Evolutionary conservation across 2,797 vertebrate species (phyloP).

Genomic region (Onychomys arenicola): DNA sequence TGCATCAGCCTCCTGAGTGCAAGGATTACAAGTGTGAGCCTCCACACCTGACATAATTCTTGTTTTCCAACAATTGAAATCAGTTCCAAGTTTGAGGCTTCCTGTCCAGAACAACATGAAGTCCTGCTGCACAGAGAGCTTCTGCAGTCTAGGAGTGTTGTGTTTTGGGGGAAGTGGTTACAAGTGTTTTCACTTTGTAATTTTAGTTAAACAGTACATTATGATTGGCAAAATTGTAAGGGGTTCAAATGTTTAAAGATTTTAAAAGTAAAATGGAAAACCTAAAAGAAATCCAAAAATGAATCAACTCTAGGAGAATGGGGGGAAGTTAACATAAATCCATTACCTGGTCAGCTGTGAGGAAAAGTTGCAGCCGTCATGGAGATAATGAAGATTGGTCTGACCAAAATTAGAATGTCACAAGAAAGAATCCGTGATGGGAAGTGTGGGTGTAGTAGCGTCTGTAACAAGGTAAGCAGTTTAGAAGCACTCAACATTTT

Average conservation of each 20-base stretch:
- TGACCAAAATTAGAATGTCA: neutral
- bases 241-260: neutral
- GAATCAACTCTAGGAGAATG: neutral
- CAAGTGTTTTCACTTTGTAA: neutral
- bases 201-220: neutral
- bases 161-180: neutral
- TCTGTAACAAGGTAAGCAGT: neutral
- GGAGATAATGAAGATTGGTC: neutral
- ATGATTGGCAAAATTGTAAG: slow-evolving; percentile 14
- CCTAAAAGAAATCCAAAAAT: neutral
- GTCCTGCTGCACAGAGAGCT: neutral
- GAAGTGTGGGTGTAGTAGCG: neutral
- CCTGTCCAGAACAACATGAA: neutral
- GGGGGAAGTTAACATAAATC: neutral
- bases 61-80: neutral
- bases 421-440: neutral
- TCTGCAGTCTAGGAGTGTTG: neutral
- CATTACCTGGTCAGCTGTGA: neutral
- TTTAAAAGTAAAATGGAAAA: neutral
- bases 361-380: neutral
- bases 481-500: neutral
- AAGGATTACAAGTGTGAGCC: neutral
- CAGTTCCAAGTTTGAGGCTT: neutral
- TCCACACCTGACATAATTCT: neutral
- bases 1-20: neutral